phyloP scores from a whole-genome alignment of 1,140 invertebrate genomes.

The Magallana ariakensis region DNA sequence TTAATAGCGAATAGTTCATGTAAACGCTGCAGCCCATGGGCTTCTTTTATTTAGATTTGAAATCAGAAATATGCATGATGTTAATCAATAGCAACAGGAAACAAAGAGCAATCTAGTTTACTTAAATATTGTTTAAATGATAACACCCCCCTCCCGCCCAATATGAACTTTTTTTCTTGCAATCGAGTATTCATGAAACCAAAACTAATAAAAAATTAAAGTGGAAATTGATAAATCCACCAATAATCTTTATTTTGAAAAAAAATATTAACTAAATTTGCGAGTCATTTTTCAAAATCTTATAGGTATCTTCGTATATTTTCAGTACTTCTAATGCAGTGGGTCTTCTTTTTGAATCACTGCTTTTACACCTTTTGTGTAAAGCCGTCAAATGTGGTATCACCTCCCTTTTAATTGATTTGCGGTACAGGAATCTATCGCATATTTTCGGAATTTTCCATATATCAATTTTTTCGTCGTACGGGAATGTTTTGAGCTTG shows the following conservation, averaged over 20 bases:
- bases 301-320: background rate
- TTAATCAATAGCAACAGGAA: too few species aligned
- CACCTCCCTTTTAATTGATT: background rate
- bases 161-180: too few species aligned
- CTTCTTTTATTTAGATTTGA: too few species aligned
- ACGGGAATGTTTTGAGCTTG: background rate
- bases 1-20: too few species aligned
- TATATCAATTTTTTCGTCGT: slow-evolving; percentile 2
- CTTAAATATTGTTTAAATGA: too few species aligned
- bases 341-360: background rate
- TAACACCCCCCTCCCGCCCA: too few species aligned
- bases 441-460: background rate
- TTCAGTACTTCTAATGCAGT: background rate
- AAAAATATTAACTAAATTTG: background rate
- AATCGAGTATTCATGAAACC: too few species aligned
- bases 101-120: too few species aligned
- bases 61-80: too few species aligned
- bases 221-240: too few species aligned
- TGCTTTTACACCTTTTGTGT: background rate
- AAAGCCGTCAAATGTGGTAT: background rate
- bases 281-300: background rate
- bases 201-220: too few species aligned
- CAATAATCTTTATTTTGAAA: background rate
- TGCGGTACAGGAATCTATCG: background rate
- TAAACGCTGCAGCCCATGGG: too few species aligned